Evolutionary conservation across 2,888 invertebrate species (phyloP).

Genomic region (Nasonia oneida): DNA sequence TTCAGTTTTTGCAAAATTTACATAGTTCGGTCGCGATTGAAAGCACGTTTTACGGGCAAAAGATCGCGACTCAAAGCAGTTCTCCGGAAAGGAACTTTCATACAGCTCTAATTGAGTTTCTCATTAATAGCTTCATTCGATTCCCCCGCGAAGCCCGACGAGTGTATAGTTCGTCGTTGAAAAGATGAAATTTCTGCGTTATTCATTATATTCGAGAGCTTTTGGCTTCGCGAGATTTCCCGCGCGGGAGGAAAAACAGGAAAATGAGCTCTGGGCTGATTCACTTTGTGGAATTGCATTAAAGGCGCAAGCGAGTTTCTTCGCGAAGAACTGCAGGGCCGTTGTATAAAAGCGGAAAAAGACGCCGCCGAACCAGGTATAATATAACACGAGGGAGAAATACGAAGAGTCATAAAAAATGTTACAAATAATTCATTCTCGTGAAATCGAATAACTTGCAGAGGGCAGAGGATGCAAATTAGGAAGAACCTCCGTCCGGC

Average conservation of each 20-base stretch:
- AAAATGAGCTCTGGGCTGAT: conserved; percentile 30
- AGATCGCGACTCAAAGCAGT: too few relatives aligned
- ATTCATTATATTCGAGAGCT: conserved; percentile 12
- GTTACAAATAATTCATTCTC: background rate
- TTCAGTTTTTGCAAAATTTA: background rate
- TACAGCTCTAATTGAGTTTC: background rate
- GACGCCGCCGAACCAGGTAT: background rate
- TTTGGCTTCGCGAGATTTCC: background rate
- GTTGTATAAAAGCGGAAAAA: background rate
- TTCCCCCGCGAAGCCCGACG: background rate
- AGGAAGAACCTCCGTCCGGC: background rate
- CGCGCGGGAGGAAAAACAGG: background rate
- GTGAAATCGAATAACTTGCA: background rate
- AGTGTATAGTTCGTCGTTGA: background rate
- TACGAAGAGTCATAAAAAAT: background rate
- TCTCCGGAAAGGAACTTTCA: background rate
- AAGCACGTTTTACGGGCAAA: too few relatives aligned
- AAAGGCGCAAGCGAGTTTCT: conserved; percentile 12
- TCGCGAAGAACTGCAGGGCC: background rate
- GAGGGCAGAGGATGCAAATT: background rate
- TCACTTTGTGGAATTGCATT: conserved; percentile 29
- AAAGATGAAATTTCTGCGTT: background rate
- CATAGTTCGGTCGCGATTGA: too few relatives aligned
- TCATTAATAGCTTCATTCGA: background rate
- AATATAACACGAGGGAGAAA: background rate